Evolutionary conservation across 2,888 invertebrate genomes (phyloP), one percentile per base, ranked within the genome.

Genomic region (Andrena flavipes): DNA sequence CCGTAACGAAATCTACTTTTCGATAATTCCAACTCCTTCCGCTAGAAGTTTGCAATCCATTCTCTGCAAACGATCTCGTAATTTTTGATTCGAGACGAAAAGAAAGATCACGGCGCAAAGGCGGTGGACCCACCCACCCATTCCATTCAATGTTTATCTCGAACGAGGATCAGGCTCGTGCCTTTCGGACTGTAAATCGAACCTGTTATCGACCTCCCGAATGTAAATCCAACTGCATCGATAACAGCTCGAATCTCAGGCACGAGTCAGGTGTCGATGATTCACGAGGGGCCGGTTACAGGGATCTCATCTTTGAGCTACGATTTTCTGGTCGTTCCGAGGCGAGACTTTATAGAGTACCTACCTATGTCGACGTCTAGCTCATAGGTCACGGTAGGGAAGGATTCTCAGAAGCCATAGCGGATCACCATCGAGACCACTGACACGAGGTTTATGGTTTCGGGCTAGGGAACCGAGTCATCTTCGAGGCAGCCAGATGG

Each of bases 221-320:
- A 71, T 67, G 60, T 67, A 67, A 80, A 65, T 48, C 13, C 48
- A 33, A 8, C 2, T n/a, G 13, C 2, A 48, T 62, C 65, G 77
- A 80, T 80, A 59, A 77, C 30, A 42, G 76, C 76, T 88, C 80
- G 84, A 87, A 85, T 88, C 80, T 74, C 82, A 82, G 65, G 80
- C 83, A 81, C 79, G 69, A 75, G 82, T 80, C 86, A 86, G 84
- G 84, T 78, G 64, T 68, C 76, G 75, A 85, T 90, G 89, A 90
- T 90, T 90, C 90, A 87, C 86, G 77, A 72, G 68, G 29, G 54
- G 60, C 71, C 69, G 75, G 85, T 75, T 73, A 75, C 70, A 64
- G 59, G 54, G 30, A 23, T 48, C 62, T 35, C 23, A 60, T 35
- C 20, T 63, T 70, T 74, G 82, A 20, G 59, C 59, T 49, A 56